Base-by-base conservation (phyloP, 2,797 vertebrate genomes). In the Sardinella longiceps region DNA sequence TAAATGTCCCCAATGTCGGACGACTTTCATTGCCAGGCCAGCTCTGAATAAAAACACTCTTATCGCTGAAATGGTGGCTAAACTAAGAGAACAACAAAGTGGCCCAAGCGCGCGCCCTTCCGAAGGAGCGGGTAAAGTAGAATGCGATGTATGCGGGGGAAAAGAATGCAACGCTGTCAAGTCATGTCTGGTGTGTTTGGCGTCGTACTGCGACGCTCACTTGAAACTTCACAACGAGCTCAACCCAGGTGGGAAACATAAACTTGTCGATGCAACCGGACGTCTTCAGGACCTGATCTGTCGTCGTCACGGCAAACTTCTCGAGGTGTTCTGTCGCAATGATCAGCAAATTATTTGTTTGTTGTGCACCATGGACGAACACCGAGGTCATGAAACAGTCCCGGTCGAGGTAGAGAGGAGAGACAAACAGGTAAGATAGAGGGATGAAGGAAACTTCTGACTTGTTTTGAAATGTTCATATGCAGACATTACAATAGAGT, bases 271-370 rank as follows among this genome's bases (percentile, higher is more conserved):
- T 1, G 95, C 96, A 83, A 94, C 92, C 20, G 93, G 93, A 37
- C 94, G 95, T 89, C 95, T 93, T 83, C 95, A 94, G 48, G 97
- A 96, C 85, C 94, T 94, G 84, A 94, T 96, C 87, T 99, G 98
- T 28, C 95, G 93, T 0, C 93, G 95, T 56, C 98, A 99, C 0
- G 91, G 95, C n/a, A 96, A 96, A 89, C 88, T 94, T 0, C 95
- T 97, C 95, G 95, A 96, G 91, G 93, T 97, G 85, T 98, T 96
- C 95, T 99, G 98, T 83, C 96, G 95, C 93, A 96, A 94, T 0
- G 98, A 99, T 91, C 97, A 96, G 93, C 95, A 95, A 89, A 95
- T 95, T 84, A 95, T 98, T 92, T 99, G 98, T 82, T 95, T 96
- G 18, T 95, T 95, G 84, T 96, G 95, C 1, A 86, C 89, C 0